These are phyloP conservation scores for Lasioglossum calceatum DNA, from an alignment of 2,888 invertebrate species.

Conservation along the genomic window DNA sequence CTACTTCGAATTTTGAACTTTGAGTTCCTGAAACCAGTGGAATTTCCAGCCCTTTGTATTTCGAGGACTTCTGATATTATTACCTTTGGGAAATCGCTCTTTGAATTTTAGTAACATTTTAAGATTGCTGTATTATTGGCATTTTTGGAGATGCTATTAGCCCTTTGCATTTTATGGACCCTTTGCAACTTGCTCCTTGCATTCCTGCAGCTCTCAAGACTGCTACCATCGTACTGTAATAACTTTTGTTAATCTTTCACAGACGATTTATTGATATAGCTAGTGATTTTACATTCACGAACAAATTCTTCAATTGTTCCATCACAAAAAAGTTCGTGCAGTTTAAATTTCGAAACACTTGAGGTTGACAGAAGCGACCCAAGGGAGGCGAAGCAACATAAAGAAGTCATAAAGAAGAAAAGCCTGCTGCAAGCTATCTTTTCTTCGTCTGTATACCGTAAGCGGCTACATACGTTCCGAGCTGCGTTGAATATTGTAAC, in stretches of 20 bases:
- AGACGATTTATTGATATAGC: not conserved
- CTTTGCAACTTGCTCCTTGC: not conserved
- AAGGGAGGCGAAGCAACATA: not conserved
- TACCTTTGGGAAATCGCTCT: not conserved
- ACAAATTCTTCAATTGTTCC: not conserved
- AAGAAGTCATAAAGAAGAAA: constrained; percentile 1
- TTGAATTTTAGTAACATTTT: too few species aligned
- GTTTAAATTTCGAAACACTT: not conserved
- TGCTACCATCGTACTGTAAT: too few species aligned
- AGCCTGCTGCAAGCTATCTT: not conserved
- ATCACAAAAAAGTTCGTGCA: not conserved
- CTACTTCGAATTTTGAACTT: not conserved
- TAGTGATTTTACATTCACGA: not conserved
- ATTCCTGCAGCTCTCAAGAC: too few species aligned
- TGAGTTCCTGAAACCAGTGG: not conserved
- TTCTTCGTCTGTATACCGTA: not conserved
- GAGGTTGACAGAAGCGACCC: not conserved
- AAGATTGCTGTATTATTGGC: not conserved
- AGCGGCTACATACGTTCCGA: not conserved
- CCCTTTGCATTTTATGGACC: too few species aligned
- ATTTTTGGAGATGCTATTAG: not conserved
- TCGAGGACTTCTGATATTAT: too few species aligned
- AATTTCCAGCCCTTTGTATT: not conserved
- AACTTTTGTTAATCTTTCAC: not conserved
- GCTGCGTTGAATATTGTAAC: not conserved